Conservation (phyloP, 2,888 invertebrate species). For the Deilephila porcellus region DNA sequence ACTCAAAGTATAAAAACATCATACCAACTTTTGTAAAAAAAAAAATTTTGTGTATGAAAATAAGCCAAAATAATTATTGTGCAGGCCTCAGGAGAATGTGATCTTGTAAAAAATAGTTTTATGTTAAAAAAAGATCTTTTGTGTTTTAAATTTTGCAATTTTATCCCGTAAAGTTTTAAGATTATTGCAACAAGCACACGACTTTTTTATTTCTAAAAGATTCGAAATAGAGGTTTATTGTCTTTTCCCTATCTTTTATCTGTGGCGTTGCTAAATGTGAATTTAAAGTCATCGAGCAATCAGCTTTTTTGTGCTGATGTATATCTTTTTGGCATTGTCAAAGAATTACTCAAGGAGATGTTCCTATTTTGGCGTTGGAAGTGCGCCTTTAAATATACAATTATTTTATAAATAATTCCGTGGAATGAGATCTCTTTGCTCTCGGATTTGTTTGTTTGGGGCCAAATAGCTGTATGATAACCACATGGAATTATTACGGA, state of each 20-base stretch:
- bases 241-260: conserved; percentile 5
- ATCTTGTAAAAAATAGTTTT: conserved; percentile 21
- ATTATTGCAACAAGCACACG: background rate
- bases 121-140: conserved; percentile 26
- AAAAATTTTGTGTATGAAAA: background rate
- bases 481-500: too few relatives aligned
- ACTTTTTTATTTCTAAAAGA: background rate
- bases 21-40: background rate
- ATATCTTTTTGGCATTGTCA: conserved; percentile 16
- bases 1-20: background rate
- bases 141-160: conserved; percentile 2
- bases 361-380: conserved; percentile 64
- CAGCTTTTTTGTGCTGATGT: background rate
- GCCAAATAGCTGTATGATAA: conserved; percentile 77
- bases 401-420: conserved; percentile 41
- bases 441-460: conserved; percentile 76
- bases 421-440: conserved; percentile 67
- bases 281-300: background rate
- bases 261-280: conserved; percentile 9
- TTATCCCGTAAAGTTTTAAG: background rate
- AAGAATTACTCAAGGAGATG: conserved; percentile 31
- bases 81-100: background rate
- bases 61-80: background rate
- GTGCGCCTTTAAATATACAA: conserved; percentile 43
- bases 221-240: background rate